Evolutionary conservation across 2,113 vertebrate genomes (phyloP).

Genomic region (Microtus ochrogaster): DNA sequence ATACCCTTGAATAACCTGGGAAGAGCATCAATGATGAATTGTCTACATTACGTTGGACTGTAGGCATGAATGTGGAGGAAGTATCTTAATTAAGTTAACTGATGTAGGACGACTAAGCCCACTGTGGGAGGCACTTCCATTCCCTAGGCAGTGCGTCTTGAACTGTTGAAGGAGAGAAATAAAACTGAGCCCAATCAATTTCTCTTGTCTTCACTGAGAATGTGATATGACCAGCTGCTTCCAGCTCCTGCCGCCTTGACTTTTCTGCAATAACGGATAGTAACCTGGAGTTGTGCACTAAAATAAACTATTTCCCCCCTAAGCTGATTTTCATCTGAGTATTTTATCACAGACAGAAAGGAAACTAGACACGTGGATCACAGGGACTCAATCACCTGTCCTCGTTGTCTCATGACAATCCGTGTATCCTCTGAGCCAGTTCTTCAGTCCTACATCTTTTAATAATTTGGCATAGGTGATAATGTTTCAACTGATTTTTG

Average conservation of each 20-base stretch:
- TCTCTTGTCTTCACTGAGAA: neutral
- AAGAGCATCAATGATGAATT: neutral
- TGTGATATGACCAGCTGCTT: neutral
- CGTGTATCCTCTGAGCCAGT: neutral
- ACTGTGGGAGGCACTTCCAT: too few species aligned
- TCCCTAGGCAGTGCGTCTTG: neutral
- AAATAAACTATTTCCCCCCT: neutral
- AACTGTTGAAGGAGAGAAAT: neutral
- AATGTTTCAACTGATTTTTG: neutral
- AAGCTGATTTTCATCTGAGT: neutral
- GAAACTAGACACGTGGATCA: neutral
- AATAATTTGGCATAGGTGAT: neutral
- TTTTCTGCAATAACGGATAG: neutral
- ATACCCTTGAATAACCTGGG: neutral
- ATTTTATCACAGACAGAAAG: neutral
- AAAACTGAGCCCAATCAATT: neutral
- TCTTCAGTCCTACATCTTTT: neutral
- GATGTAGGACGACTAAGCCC: neutral
- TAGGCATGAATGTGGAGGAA: neutral
- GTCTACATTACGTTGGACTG: neutral
- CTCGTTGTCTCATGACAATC: neutral
- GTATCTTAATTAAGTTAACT: neutral
- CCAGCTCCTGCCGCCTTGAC: neutral
- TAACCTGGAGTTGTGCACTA: neutral
- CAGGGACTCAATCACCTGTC: too few species aligned